A percentile compares a stretch with the other conserved stretches of the same genome.
phyloP scores from a whole-genome alignment of 1,140 invertebrate genomes.

The Thaumetopoea pityocampa region DNA sequence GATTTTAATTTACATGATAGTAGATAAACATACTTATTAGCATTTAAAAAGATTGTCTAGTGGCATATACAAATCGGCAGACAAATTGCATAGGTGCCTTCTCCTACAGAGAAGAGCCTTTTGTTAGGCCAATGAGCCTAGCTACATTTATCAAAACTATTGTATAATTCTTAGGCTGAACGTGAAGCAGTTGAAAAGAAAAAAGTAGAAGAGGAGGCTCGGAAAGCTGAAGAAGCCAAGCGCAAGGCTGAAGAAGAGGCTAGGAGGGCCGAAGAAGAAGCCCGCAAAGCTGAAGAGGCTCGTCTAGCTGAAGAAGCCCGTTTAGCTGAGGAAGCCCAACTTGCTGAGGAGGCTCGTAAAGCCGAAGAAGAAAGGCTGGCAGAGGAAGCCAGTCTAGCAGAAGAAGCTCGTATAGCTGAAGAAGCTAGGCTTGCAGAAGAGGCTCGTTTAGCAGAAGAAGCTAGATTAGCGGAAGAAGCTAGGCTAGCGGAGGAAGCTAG shows the following conservation, averaged over 20 bases:
- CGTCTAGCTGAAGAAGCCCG: conserved; percentile 58
- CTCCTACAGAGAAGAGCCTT: too few relatives aligned
- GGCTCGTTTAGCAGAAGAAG: conserved; percentile 65
- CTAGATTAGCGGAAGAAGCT: conserved; percentile 68
- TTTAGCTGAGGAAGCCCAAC: conserved; percentile 69
- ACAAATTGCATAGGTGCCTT: too few relatives aligned
- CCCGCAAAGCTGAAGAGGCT: conserved; percentile 47
- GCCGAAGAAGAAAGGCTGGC: conserved; percentile 75
- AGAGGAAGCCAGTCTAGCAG: conserved; percentile 72
- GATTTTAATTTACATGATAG: too few relatives aligned
- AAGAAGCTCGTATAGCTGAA: conserved; percentile 75
- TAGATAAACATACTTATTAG: too few relatives aligned
- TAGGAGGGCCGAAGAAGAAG: conserved; percentile 67
- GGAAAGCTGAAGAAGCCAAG: conserved; percentile 69
- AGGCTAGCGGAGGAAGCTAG: conserved; percentile 66
- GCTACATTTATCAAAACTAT: not conserved
- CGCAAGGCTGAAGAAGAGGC: conserved; percentile 69
- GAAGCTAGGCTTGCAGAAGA: conserved; percentile 76
- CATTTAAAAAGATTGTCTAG: too few relatives aligned
- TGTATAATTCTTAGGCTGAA: conserved; percentile 35
- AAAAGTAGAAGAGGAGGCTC: conserved; percentile 72
- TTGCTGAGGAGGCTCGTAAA: conserved; percentile 68
- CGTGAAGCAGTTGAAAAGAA: conserved; percentile 51
- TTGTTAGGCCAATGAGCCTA: not conserved
- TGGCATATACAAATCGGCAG: too few relatives aligned